phyloP scores from a whole-genome alignment of 2,797 vertebrate genomes.

The Bradypus variegatus region DNA sequence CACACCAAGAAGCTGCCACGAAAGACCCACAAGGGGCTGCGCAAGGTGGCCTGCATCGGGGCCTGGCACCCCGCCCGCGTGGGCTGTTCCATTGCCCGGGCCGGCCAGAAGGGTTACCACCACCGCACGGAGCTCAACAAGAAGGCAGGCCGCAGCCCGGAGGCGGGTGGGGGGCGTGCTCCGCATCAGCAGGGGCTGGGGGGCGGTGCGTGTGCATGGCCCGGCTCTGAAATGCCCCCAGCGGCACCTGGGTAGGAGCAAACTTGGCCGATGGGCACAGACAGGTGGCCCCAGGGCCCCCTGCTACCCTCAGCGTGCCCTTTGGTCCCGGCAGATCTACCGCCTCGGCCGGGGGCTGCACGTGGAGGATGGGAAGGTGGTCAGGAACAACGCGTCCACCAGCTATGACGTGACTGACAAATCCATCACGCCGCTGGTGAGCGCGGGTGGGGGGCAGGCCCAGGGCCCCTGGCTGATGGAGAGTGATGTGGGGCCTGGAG shows the following conservation, averaged over 20 bases:
- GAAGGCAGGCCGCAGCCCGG: constrained; percentile 75
- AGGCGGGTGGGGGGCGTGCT: too few relatives aligned
- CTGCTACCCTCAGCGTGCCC: fast-evolving
- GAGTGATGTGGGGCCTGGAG: not conserved
- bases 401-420: constrained; percentile 88
- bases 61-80: constrained; percentile 95
- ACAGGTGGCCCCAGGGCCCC: not conserved
- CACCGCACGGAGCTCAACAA: constrained; percentile 96
- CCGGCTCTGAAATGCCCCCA: not conserved
- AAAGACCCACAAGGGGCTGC: constrained; percentile 95
- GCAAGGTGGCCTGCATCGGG: constrained; percentile 95
- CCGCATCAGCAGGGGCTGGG: not conserved
- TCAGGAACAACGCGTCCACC: constrained; percentile 87
- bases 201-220: not conserved
- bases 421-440: constrained; percentile 88
- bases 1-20: constrained; percentile 91
- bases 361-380: constrained; percentile 85
- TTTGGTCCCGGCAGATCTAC: constrained; percentile 79
- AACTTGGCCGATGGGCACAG: not conserved
- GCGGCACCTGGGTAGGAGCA: not conserved
- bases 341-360: constrained; percentile 84
- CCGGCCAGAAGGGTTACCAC: constrained; percentile 94
- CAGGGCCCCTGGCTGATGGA: not conserved
- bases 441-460: not conserved
- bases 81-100: constrained; percentile 85